Percentiles rank a stretch among this genome's conserved stretches.
Evolutionary conservation across 2,113 vertebrate genomes (phyloP).

Genomic region (Hippocampus guttulatus): DNA sequence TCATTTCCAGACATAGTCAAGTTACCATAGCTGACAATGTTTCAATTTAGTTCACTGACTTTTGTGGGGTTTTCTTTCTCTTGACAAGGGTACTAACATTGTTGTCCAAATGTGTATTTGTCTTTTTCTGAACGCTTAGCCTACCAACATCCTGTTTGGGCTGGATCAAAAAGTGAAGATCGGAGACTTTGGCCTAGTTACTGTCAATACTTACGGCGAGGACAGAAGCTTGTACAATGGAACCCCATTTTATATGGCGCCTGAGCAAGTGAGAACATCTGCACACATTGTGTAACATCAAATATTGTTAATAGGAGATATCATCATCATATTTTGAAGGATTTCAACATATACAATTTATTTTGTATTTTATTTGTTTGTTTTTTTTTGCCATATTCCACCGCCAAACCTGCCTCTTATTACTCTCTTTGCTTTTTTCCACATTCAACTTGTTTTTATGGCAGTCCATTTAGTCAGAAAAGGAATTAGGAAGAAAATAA

Average conservation of each 20-base stretch:
- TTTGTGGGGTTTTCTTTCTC: background rate
- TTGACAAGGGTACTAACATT: background rate
- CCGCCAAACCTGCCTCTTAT: no score
- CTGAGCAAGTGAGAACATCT: conserved; percentile 63
- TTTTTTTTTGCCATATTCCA: no score
- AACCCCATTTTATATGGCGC: conserved; percentile 68
- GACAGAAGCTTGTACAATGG: conserved; percentile 57
- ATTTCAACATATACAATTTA: background rate
- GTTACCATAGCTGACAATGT: no score
- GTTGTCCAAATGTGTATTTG: background rate
- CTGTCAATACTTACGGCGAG: conserved; percentile 42
- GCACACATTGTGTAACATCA: background rate
- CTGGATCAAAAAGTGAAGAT: conserved; percentile 74
- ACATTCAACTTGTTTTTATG: no score
- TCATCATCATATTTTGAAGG: background rate
- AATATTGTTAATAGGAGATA: background rate
- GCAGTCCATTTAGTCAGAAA: no score
- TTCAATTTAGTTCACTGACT: no score
- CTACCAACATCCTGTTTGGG: conserved; percentile 83
- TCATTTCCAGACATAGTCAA: no score
- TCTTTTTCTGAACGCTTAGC: conserved; percentile 59
- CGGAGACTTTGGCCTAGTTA: conserved; percentile 86
- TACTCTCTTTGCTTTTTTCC: no score
- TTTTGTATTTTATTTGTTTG: no score
- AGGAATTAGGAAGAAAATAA: no score